phyloP scores from a whole-genome alignment of 2,797 vertebrate species.

The Phataginus tetradactyla region DNA sequence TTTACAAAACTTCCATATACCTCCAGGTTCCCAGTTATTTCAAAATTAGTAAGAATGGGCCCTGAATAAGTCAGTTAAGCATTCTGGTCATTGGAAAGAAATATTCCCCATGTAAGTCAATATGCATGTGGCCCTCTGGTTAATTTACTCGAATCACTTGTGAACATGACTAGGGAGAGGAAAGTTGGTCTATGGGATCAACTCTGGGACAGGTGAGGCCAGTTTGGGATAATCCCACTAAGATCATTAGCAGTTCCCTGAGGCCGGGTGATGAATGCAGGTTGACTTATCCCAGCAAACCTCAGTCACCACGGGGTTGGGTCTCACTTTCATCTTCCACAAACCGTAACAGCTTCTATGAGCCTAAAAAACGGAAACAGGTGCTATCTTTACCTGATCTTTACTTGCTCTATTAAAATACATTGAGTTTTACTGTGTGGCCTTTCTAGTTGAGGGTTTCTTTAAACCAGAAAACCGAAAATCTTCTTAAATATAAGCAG shows the following conservation, averaged over 20 bases:
- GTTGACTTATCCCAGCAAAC: no score
- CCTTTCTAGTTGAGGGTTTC: background rate
- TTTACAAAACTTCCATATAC: background rate
- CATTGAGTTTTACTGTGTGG: background rate
- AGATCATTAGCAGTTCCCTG: background rate
- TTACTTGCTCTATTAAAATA: background rate
- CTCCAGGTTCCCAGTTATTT: background rate
- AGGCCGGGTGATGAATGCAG: background rate
- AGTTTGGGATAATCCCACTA: background rate
- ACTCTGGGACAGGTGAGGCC: background rate
- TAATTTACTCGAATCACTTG: background rate
- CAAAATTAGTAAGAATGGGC: background rate
- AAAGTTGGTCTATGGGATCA: background rate
- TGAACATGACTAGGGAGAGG: background rate
- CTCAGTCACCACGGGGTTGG: background rate
- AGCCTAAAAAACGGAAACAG: background rate
- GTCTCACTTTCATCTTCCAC: background rate
- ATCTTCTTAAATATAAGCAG: slow-evolving; percentile 1
- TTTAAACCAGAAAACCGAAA: background rate
- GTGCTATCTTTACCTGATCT: background rate
- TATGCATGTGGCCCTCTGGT: background rate
- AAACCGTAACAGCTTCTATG: background rate
- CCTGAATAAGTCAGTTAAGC: background rate
- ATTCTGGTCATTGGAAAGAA: background rate
- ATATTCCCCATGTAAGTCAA: background rate